Conservation (phyloP, 1,140 invertebrate genomes). For the Drosophila fuyamai region DNA sequence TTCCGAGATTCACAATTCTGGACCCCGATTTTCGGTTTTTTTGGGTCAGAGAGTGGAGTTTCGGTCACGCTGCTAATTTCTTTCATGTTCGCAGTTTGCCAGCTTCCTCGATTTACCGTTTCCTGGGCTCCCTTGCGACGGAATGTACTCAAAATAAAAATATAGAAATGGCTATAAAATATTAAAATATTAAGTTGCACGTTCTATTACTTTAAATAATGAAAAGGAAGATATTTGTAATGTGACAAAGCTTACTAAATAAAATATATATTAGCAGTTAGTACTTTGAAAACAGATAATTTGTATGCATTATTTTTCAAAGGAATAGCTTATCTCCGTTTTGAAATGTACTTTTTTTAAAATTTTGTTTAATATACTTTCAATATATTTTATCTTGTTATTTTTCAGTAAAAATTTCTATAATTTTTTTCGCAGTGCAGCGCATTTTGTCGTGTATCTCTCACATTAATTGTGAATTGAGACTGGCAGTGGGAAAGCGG, state of each 20-base stretch:
- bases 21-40: slow-evolving; percentile 10
- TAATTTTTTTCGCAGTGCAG: not conserved
- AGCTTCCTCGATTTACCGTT: slow-evolving; percentile 29
- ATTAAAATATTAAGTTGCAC: too few relatives aligned
- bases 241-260: too few relatives aligned
- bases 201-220: too few relatives aligned
- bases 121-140: slow-evolving; percentile 19
- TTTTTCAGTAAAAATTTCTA: too few relatives aligned
- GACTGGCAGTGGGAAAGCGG: not conserved
- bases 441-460: slow-evolving; percentile 65
- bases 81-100: slow-evolving; percentile 64
- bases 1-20: not conserved
- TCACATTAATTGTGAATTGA: slow-evolving; percentile 63
- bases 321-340: too few relatives aligned
- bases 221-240: not conserved
- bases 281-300: too few relatives aligned
- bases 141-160: slow-evolving; percentile 14
- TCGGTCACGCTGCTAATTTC: slow-evolving; percentile 77
- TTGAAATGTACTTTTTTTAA: too few relatives aligned
- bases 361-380: not conserved
- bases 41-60: slow-evolving; percentile 35
- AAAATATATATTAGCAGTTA: too few relatives aligned
- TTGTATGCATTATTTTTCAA: too few relatives aligned
- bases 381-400: too few relatives aligned
- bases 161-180: too few relatives aligned